A percentile compares a stretch with the other conserved stretches of the same genome.
Evolutionary conservation across 2,888 invertebrate genomes (phyloP).

Genomic region (Esperia sulphurella): DNA sequence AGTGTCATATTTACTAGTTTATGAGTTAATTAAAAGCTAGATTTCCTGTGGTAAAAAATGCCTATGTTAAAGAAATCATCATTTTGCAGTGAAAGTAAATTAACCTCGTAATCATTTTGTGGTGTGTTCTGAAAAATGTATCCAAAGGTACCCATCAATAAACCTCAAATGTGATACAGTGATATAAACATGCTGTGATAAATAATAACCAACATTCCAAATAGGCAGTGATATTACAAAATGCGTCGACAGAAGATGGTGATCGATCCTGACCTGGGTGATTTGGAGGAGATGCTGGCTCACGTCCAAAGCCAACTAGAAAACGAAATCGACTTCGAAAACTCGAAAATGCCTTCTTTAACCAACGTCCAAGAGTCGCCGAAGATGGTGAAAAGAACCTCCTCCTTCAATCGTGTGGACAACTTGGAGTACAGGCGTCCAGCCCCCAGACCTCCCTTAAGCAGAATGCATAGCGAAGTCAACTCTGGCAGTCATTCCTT

Average conservation of each 20-base stretch:
- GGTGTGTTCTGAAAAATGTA: too few species aligned
- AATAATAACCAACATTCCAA: constrained; percentile 14
- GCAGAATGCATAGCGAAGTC: constrained; percentile 32
- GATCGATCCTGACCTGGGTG: constrained; percentile 66
- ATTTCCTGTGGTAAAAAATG: too few species aligned
- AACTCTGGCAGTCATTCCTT: constrained; percentile 30
- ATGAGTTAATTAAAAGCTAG: too few species aligned
- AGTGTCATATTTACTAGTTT: too few species aligned
- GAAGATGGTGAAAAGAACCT: constrained; percentile 46
- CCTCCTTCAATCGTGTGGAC: constrained; percentile 49
- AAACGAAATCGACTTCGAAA: constrained; percentile 65
- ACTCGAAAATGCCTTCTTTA: constrained; percentile 53
- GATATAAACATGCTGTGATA: constrained; percentile 5
- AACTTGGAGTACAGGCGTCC: constrained; percentile 44
- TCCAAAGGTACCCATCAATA: constrained; percentile 15
- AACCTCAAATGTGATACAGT: neutral
- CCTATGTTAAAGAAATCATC: too few species aligned
- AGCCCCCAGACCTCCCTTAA: constrained; percentile 40
- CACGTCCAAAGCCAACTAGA: constrained; percentile 70
- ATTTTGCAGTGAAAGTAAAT: too few species aligned
- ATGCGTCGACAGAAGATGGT: constrained; percentile 64
- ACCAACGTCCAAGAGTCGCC: constrained; percentile 63
- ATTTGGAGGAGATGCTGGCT: constrained; percentile 72
- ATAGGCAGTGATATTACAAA: neutral
- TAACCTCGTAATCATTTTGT: too few species aligned